These are phyloP conservation scores for Drosophila pseudoananassae DNA, from an alignment of 1,140 invertebrate genomes.

Conservation along the genomic window DNA sequence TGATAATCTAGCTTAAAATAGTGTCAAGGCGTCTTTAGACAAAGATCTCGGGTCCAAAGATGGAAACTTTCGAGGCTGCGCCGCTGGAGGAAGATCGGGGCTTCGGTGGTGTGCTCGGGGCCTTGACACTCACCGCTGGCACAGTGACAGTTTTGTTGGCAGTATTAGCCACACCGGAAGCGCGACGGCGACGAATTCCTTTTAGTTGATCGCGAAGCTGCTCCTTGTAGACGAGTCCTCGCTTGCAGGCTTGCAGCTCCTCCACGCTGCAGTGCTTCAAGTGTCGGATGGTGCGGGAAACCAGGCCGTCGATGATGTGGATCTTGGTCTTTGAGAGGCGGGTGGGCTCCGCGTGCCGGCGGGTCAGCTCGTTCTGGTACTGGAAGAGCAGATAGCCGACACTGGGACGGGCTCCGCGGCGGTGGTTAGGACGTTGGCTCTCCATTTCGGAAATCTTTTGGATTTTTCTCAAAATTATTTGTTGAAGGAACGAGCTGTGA, in stretches of 20 bases:
- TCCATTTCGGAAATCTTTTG: constrained; percentile 32
- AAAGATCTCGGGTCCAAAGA: constrained; percentile 66
- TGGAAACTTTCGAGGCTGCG: constrained; percentile 24
- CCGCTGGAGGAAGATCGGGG: constrained; percentile 12
- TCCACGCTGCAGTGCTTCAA: constrained; percentile 70
- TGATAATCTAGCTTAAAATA: constrained; percentile 15
- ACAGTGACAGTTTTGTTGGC: background rate
- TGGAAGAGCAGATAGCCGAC: constrained; percentile 73
- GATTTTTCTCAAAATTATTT: constrained; percentile 8
- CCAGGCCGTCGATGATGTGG: constrained; percentile 73
- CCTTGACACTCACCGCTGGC: constrained; percentile 13
- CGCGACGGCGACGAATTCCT: constrained; percentile 29
- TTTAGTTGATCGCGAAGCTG: constrained; percentile 58
- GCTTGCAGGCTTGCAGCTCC: constrained; percentile 69
- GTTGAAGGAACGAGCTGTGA: constrained; percentile 31
- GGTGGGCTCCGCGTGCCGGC: constrained; percentile 65
- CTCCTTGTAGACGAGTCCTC: constrained; percentile 70
- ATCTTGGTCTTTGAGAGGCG: constrained; percentile 72
- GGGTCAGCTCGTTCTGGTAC: constrained; percentile 67
- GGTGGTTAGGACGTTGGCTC: constrained; percentile 46
- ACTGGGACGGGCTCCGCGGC: constrained; percentile 57
- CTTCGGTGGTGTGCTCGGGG: constrained; percentile 63
- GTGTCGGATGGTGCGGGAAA: constrained; percentile 63
- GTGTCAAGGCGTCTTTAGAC: constrained; percentile 27
- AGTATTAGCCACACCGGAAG: background rate